phyloP scores from a whole-genome alignment of 1,140 invertebrate species.

The Phthorimaea operculella region DNA sequence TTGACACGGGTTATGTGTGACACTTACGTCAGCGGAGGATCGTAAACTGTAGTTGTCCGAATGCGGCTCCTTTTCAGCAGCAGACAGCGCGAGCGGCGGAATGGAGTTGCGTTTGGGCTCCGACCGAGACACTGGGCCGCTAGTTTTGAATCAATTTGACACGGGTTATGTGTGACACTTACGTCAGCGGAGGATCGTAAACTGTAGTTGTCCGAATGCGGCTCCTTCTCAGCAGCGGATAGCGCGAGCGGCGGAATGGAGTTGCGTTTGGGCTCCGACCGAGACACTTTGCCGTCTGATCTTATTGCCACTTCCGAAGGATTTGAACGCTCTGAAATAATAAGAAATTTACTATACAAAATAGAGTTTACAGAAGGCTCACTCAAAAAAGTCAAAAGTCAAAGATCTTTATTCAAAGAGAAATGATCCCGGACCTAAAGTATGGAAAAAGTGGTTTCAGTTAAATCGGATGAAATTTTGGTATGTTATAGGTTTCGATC shows the following conservation, averaged over 20 bases:
- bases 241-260: conserved; percentile 39
- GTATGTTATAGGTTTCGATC: too few species aligned
- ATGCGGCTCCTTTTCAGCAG: conserved; percentile 51
- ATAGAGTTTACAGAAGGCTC: too few species aligned
- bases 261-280: conserved; percentile 41
- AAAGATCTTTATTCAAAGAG: too few species aligned
- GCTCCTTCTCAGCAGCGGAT: conserved; percentile 44
- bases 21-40: conserved; percentile 59
- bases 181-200: conserved; percentile 63
- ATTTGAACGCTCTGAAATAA: conserved; percentile 42
- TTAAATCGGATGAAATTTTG: too few species aligned
- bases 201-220: conserved; percentile 66
- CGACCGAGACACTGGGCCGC: conserved; percentile 39
- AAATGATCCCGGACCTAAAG: too few species aligned
- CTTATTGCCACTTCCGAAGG: conserved; percentile 42
- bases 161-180: conserved; percentile 11
- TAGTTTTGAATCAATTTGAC: too few species aligned
- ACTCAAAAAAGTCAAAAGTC: too few species aligned
- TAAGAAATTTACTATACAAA: background rate
- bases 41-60: conserved; percentile 65
- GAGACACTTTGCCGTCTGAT: conserved; percentile 42
- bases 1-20: too few species aligned
- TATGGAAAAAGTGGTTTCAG: too few species aligned
- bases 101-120: conserved; percentile 42
- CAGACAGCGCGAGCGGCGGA: conserved; percentile 35